These are phyloP conservation scores for Trissolcus japonicus DNA, from an alignment of 2,888 invertebrate genomes.

Conservation along the genomic window DNA sequence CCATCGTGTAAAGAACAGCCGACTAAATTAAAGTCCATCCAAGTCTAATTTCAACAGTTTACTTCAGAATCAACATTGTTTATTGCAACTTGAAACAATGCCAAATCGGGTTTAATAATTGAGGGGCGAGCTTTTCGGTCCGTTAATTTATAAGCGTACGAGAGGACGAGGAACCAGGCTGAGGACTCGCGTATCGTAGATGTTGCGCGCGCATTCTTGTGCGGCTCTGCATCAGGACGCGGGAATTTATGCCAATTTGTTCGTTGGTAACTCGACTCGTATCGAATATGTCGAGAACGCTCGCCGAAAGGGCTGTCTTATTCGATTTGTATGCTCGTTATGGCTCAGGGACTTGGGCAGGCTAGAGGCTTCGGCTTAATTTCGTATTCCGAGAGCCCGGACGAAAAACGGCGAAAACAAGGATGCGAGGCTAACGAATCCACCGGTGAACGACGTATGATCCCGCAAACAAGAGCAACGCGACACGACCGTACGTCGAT, in stretches of 20 bases:
- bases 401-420: conserved; percentile 49
- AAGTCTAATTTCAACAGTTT: too few relatives aligned
- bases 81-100: too few relatives aligned
- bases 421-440: conserved; percentile 66
- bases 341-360: conserved; percentile 38
- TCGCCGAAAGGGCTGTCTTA: conserved; percentile 60
- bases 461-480: conserved; percentile 37
- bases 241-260: conserved; percentile 72
- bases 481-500: conserved; percentile 38
- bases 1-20: too few relatives aligned
- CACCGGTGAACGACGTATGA: conserved; percentile 35
- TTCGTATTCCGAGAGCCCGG: conserved; percentile 57
- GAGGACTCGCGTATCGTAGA: conserved; percentile 18
- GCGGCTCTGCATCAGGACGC: conserved; percentile 40
- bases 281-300: conserved; percentile 60
- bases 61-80: too few relatives aligned
- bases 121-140: too few relatives aligned
- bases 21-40: too few relatives aligned
- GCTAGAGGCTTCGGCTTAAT: conserved; percentile 50
- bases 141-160: too few relatives aligned
- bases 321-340: conserved; percentile 72
- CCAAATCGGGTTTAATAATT: too few relatives aligned
- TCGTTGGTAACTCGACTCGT: conserved; percentile 61
- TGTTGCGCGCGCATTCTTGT: conserved; percentile 44
- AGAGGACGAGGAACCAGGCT: too few relatives aligned